Conservation (phyloP, 2,888 invertebrate species). For the Oscheius onirici region DNA sequence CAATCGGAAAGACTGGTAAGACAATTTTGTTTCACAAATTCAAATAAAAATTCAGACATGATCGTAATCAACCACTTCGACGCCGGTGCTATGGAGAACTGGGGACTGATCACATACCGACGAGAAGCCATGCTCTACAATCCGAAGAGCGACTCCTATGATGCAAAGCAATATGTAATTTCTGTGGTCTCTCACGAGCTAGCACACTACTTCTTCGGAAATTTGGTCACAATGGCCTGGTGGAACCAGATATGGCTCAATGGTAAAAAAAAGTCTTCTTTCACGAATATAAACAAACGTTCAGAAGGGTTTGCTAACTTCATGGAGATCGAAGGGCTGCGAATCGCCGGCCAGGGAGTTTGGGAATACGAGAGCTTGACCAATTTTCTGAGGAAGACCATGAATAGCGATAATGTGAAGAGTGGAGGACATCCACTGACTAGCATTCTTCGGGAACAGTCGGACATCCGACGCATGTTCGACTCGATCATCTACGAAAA, state of each 20-base stretch:
- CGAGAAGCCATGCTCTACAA: conserved; percentile 90
- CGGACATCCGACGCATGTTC: background rate
- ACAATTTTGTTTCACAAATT: too few species aligned
- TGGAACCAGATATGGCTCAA: conserved; percentile 12
- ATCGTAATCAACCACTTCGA: background rate
- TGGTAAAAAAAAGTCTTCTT: too few species aligned
- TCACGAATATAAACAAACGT: too few species aligned
- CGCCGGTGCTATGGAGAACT: conserved; percentile 85
- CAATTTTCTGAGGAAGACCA: too few species aligned
- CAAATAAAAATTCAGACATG: conserved; percentile 87
- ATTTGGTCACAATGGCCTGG: conserved; percentile 92
- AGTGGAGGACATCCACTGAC: too few species aligned
- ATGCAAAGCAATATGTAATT: conserved; percentile 77
- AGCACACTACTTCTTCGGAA: conserved; percentile 98
- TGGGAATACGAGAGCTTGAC: too few species aligned
- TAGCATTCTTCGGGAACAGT: too few species aligned
- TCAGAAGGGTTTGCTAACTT: background rate
- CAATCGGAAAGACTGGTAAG: too few species aligned
- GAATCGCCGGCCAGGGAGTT: background rate
- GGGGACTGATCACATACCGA: conserved; percentile 91
- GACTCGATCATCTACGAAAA: background rate
- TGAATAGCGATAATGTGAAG: too few species aligned
- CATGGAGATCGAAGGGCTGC: background rate
- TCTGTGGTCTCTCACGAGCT: conserved; percentile 86
- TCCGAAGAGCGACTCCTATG: conserved; percentile 85